These are phyloP conservation scores for Australoheros facetus DNA, from an alignment of 2,797 vertebrate genomes.

Conservation along the genomic window DNA sequence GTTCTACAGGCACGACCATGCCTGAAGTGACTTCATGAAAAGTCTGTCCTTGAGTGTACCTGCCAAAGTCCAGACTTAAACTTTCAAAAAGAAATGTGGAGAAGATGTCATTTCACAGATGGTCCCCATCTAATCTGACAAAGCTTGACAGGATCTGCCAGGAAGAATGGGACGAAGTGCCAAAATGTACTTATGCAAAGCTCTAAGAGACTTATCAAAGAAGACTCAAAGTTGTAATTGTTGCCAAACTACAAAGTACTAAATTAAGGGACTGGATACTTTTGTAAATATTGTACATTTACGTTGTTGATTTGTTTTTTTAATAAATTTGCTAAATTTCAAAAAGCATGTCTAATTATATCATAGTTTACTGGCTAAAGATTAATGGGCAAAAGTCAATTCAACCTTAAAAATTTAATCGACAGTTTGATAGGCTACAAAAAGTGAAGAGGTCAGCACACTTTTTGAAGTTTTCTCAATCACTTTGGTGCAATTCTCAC, in stretches of 20 bases:
- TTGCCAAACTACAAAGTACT: not conserved
- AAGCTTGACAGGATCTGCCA: conserved; percentile 2
- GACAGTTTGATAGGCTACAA: not conserved
- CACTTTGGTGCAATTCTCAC: too few relatives aligned
- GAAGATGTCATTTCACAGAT: not conserved
- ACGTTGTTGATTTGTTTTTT: not conserved
- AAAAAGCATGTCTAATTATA: not conserved
- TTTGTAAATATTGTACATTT: not conserved
- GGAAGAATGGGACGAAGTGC: not conserved
- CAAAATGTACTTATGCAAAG: not conserved
- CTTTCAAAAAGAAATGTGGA: conserved; percentile 8
- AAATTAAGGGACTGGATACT: not conserved
- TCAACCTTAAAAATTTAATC: not conserved
- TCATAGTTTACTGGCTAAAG: too few relatives aligned
- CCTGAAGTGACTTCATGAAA: not conserved
- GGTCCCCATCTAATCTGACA: not conserved
- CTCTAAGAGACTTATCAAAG: not conserved
- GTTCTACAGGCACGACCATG: not conserved
- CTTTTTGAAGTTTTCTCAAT: too few relatives aligned
- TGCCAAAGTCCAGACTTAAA: conserved; percentile 15
- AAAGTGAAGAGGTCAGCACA: not conserved
- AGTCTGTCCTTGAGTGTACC: not conserved
- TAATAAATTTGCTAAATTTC: not conserved
- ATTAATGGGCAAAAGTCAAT: too few relatives aligned
- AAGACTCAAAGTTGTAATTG: not conserved